Percentiles rank a stretch among this genome's conserved stretches.
Evolutionary conservation across 2,888 invertebrate genomes (phyloP).

Genomic region (Pseudolycoriella hygida): DNA sequence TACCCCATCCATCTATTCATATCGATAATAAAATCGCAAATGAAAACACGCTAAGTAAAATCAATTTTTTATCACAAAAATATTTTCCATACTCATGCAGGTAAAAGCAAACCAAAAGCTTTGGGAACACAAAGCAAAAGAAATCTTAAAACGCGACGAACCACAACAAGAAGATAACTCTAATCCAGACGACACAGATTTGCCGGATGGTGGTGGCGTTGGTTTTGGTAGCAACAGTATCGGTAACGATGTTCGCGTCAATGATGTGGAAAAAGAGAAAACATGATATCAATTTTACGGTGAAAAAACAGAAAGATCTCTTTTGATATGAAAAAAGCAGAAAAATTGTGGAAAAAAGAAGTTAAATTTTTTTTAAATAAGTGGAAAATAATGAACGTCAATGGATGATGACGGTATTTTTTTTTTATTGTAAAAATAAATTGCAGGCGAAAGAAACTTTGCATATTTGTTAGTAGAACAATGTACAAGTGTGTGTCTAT

Average conservation of each 20-base stretch:
- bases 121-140: constrained; percentile 29
- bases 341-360: too few species aligned
- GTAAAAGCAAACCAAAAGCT: constrained; percentile 28
- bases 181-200: constrained; percentile 7
- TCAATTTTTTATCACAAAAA: background rate
- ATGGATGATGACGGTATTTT: too few species aligned
- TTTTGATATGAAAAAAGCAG: background rate
- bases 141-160: constrained; percentile 20
- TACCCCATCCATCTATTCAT: too few species aligned
- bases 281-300: constrained; percentile 2
- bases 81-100: constrained; percentile 13
- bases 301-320: background rate
- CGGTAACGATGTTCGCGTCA: background rate
- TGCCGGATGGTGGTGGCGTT: constrained; percentile 5
- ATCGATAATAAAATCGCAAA: too few species aligned
- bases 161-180: constrained; percentile 3
- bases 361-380: too few species aligned
- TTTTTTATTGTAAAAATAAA: too few species aligned
- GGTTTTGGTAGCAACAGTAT: background rate
- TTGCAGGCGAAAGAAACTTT: too few species aligned
- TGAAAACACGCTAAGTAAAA: background rate
- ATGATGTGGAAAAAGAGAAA: constrained; percentile 2
- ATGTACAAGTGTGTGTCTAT: too few species aligned
- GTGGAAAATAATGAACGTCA: too few species aligned
- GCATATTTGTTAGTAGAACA: too few species aligned